These are phyloP conservation scores for Drosophila melanica DNA, from an alignment of 1,140 invertebrate species.

Conservation along the genomic window DNA sequence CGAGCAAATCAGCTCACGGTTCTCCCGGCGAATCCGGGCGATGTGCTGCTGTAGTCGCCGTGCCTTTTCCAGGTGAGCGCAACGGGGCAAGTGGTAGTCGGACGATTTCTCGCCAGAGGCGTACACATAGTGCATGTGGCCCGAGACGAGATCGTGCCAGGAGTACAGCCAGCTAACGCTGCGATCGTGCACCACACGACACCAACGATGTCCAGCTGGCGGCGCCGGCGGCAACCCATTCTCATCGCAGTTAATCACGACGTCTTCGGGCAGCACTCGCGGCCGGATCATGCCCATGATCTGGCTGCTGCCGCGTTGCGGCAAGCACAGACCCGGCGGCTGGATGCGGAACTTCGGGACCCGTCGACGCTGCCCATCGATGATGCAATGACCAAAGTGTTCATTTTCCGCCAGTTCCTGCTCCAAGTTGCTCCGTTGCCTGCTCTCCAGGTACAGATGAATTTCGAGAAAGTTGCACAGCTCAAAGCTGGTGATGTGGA, in stretches of 20 bases:
- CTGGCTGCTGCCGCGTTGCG: not conserved
- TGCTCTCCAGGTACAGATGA: not conserved
- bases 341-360: not conserved
- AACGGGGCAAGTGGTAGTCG: not conserved
- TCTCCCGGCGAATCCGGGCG: not conserved
- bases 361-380: not conserved
- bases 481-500: not conserved
- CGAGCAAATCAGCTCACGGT: not conserved
- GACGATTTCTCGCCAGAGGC: not conserved
- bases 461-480: slow-evolving; percentile 17
- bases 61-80: slow-evolving; percentile 12
- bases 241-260: slow-evolving; percentile 15
- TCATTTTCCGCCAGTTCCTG: not conserved
- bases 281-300: slow-evolving; percentile 18
- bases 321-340: slow-evolving; percentile 4
- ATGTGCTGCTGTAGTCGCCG: slow-evolving; percentile 4
- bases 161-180: slow-evolving; percentile 12
- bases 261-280: slow-evolving; percentile 27
- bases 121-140: not conserved
- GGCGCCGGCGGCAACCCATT: not conserved
- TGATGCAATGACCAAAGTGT: slow-evolving; percentile 2
- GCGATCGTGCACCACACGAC: slow-evolving; percentile 13
- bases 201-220: slow-evolving; percentile 13
- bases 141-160: slow-evolving; percentile 7
- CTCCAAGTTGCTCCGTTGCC: too few relatives aligned